Evolutionary conservation across 2,888 invertebrate genomes (phyloP), one percentile per base, ranked within the genome.

Genomic region (Tenthredo mesomela): DNA sequence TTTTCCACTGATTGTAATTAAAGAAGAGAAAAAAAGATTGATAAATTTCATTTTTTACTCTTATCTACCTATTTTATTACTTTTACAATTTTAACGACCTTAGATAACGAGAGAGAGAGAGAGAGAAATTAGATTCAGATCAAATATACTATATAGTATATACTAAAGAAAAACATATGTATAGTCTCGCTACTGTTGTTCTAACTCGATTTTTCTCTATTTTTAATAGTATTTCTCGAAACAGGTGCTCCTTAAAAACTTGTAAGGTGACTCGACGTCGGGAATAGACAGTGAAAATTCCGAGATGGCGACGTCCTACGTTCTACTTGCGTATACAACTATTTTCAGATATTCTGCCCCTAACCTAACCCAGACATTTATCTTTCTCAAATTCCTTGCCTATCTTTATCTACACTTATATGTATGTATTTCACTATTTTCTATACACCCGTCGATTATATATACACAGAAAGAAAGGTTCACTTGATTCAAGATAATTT

Each of bases 261-360:
- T 21, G 58, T 58, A 40, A 21, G 61, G 78, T 61, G 78, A 80
- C 58, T 80, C 78, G 78, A 5, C 47, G 78, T 80, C 78, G 78
- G 78, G 78, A 80, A 80, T 80, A 80, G 78, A 80, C 58, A 61
- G 37, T 37, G 78, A 80, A 80, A 80, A 80, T 80, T 80, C 78
- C 78, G 12, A 61, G 61, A 58, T 58, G 58, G 78, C 78, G 78
- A 61, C 78, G 58, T 80, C 21, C 61, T 58, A 33, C 61, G 78
- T 61, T 80, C 78, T 50, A 61, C 78, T 80, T 80, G 61, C 33
- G 29, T 29, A 61, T 80, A 61, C 37, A 40, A 58, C 78, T 80
- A 80, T 80, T 80, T 80, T 80, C 37, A 61, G 78, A 40, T 58
- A 80, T 80, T 80, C 21, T n/a, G 12, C 58, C 78, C 58, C 61